Evolutionary conservation across 2,113 vertebrate genomes (phyloP), one percentile per base, ranked within the genome.

Genomic region (Urocolius indicus): DNA sequence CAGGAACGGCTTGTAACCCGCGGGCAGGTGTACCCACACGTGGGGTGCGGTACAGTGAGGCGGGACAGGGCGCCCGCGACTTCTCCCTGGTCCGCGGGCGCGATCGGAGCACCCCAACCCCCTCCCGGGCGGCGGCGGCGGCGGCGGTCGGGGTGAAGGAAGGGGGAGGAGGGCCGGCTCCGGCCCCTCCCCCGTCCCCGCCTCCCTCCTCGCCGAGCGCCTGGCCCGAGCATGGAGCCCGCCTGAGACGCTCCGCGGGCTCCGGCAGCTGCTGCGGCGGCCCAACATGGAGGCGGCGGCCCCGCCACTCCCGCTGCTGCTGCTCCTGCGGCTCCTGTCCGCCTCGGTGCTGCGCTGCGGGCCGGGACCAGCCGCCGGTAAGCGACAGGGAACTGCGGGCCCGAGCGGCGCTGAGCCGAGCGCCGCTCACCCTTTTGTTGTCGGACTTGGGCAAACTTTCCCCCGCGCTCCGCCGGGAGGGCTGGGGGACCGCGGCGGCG

Each of bases 201-300:
- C 95, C 91, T 68, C 86, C 38, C 66, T 79, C 65, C 84, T 69
- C 52, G 91, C 87, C 79, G 83, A 89, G 92, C 90, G 91, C 91
- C 65, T 90, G 71, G 89, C 71, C 88, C 16, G 94, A 94, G 97
- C 94, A 97, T 97, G 97, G 97, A 97, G 89, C 95, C 96, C 34
- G 96, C 94, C 89, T 97, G 94, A 97, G 96, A 13, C 75, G 58
- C 81, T 78, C 93, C 36, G 92, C 43, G 95, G 76, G 92, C 94
- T 94, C 91, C 69, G 74, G 96, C 93, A 82, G 96, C 95, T 86
- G 96, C 96, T 34, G 95, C 96, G 82, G 96, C 96, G 79, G 96
- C 96, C 79, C 96, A 97, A 96, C 94, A 96, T 95, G 96, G 96
- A 96, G 96, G 95, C 93, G 93, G 94, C 90, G 80, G 58, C 76